These are phyloP conservation scores for Leptodirus hochenwartii DNA, from an alignment of 2,888 invertebrate genomes.

Conservation along the genomic window DNA sequence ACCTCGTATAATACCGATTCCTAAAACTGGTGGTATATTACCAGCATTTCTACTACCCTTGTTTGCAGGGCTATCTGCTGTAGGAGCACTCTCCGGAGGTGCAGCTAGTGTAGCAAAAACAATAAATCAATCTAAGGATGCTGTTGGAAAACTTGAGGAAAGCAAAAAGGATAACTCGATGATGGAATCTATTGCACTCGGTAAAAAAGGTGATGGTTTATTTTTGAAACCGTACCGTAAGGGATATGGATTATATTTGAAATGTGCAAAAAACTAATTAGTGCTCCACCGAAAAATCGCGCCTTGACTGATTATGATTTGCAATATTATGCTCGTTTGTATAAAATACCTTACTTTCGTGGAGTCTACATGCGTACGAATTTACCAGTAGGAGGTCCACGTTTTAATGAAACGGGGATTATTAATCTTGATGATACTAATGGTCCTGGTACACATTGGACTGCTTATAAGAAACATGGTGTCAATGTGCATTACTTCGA, in stretches of 20 bases:
- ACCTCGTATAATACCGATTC: conserved; percentile 19
- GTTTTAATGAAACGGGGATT: no score
- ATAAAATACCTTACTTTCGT: no score
- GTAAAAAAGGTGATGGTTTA: conserved; percentile 17
- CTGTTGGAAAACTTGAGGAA: conserved; percentile 18
- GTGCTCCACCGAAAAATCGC: no score
- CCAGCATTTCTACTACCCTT: conserved; percentile 20
- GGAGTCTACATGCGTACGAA: no score
- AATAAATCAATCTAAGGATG: conserved; percentile 18
- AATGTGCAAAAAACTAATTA: no score
- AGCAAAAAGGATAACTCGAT: conserved; percentile 19
- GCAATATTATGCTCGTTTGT: no score
- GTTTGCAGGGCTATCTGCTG: conserved; percentile 20
- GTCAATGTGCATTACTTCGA: no score
- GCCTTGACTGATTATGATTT: no score
- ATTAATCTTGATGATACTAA: no score
- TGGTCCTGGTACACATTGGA: no score
- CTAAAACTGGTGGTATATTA: conserved; percentile 20
- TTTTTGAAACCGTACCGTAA: conserved; percentile 17
- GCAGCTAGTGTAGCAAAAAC: conserved; percentile 21
- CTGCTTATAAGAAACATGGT: no score
- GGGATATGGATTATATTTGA: conserved; percentile 13
- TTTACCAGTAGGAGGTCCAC: no score
- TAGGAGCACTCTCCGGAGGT: conserved; percentile 21
- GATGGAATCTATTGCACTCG: conserved; percentile 21